Conservation (phyloP, 1,140 invertebrate genomes). For the Calosoma granatense region DNA sequence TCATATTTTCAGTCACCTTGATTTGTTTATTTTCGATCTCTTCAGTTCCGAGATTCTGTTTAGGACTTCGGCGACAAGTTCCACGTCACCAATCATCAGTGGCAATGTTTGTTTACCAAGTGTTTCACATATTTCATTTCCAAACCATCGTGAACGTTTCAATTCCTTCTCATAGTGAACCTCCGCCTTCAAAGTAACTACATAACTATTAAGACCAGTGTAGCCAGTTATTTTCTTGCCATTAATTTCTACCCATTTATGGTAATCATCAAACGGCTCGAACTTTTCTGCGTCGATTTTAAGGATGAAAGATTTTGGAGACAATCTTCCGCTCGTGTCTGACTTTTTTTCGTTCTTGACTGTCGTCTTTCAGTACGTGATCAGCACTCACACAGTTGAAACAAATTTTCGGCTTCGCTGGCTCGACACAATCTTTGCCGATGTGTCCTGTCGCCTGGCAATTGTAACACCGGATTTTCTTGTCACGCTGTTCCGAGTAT, state of each 20-base stretch:
- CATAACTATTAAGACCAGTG: not conserved
- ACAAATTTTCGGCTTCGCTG: not conserved
- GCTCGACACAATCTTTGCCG: not conserved
- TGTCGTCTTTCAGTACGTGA: not conserved
- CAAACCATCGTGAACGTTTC: not conserved
- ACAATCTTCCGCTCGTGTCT: not conserved
- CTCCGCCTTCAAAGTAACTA: not conserved
- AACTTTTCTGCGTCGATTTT: not conserved
- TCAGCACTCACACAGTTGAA: not conserved
- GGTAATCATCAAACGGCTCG: not conserved
- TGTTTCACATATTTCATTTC: not conserved
- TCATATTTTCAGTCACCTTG: no score
- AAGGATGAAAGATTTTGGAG: no score
- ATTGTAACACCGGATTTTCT: not conserved
- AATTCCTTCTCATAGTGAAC: not conserved
- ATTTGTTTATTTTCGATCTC: no score
- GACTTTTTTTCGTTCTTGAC: not conserved
- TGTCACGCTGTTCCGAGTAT: not conserved
- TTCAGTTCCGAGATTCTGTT: no score
- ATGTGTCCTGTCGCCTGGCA: not conserved
- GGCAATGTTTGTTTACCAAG: not conserved
- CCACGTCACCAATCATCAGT: not conserved
- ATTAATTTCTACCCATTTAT: not conserved
- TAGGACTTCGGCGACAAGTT: not conserved
- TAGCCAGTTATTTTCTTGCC: not conserved